Conservation (phyloP, 1,140 invertebrate genomes). For the Eumaeus atala region DNA sequence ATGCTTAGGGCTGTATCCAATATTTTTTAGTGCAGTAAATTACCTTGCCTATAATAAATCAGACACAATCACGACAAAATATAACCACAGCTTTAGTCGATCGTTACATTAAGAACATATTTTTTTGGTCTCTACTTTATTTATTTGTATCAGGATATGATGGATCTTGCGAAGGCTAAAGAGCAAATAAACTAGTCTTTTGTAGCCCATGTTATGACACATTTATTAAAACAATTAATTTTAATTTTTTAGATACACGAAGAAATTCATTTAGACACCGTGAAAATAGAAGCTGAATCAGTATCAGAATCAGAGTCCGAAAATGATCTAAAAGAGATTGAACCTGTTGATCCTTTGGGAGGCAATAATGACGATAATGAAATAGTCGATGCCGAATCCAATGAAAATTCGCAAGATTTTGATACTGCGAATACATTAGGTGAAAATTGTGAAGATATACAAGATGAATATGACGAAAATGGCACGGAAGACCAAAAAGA, state of each 20-base stretch:
- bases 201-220: too few relatives aligned
- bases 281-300: background rate
- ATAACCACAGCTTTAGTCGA: too few relatives aligned
- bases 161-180: too few relatives aligned
- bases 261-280: conserved; percentile 3
- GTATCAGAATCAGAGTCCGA: background rate
- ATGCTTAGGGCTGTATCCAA: too few relatives aligned
- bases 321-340: background rate
- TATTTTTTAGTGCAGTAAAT: too few relatives aligned
- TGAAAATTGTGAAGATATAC: conserved; percentile 21
- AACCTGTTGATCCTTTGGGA: background rate
- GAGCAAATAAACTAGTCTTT: too few relatives aligned
- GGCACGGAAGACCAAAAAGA: conserved; percentile 16
- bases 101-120: too few relatives aligned
- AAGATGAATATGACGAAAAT: conserved; percentile 31
- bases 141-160: too few relatives aligned
- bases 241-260: conserved; percentile 4
- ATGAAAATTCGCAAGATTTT: background rate
- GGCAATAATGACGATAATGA: background rate
- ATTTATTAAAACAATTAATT: background rate
- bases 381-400: background rate
- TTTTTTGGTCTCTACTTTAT: too few relatives aligned
- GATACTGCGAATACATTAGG: too few relatives aligned
- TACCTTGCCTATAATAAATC: too few relatives aligned
- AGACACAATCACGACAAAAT: too few relatives aligned